Base-by-base conservation (phyloP, 2,888 invertebrate species). In the Ptycholaimellus sp. region DNA sequence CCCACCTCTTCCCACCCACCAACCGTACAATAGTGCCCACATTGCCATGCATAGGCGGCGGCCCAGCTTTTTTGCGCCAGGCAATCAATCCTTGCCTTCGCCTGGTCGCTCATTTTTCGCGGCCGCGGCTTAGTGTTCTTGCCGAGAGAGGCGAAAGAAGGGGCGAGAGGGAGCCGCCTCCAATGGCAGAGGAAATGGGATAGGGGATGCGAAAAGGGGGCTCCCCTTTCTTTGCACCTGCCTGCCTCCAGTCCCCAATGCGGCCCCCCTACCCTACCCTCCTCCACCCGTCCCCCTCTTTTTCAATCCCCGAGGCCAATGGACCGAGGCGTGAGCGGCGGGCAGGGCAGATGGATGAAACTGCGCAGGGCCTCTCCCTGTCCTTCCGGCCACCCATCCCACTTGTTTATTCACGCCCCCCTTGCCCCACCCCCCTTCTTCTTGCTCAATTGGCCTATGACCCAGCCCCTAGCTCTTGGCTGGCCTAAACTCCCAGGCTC, bases 401-500 rank as follows among this genome's bases (percentile, higher is more conserved):
- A 28, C 29, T 22, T 11, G 19, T 28, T 14, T 17, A 16, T 14
- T 27, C 21, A n/a, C 18, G 14, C 14, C 35, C 14, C 16, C 29
- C 16, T 29, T 35, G 28, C 21, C 29, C 25, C 33, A n/a, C 35
- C 21, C 23, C 29, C 21, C 16, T 27, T 21, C 29, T 29, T 29
- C 18, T 21, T 27, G 18, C 33, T 34, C 33, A 34, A 34, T 23
- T 18, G 18, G 13, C 9, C 33, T 33, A 16, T 18, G 6, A 9
- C 20, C 22, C 33, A 13, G 22, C 21, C 33, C 33, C 33, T 33
- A 23, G 23, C 33, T 27, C 27, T 27, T 34, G 33, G 20, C 27
- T 23, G 33, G 25, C 23, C 27, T 34, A 34, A 27, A 27, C 23
- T 27, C 33, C 33, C 25, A 27, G 23, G 23, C 33, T 34, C 33